Evolutionary conservation across 2,113 vertebrate genomes (phyloP).

Genomic region (Candoia aspera): DNA sequence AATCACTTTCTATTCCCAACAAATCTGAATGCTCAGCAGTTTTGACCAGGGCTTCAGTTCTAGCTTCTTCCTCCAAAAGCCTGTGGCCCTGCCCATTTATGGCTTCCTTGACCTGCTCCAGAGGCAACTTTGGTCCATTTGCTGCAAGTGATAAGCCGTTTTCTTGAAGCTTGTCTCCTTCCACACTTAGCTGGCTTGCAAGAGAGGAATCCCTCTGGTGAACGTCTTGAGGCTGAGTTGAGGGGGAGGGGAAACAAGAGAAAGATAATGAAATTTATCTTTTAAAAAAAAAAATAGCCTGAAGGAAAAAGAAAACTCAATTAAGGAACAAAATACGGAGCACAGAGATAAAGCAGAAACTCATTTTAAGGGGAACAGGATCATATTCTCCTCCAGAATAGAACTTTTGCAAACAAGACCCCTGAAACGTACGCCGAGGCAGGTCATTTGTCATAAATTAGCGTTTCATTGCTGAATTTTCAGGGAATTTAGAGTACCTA

Average conservation of each 20-base stretch:
- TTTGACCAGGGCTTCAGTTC: conserved; percentile 67
- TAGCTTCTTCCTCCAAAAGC: conserved; percentile 48
- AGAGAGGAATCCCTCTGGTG: conserved; percentile 77
- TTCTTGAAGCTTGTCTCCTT: conserved; percentile 69
- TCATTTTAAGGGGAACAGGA: background rate
- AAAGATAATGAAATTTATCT: background rate
- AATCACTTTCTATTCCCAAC: conserved; percentile 72
- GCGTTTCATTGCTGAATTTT: background rate
- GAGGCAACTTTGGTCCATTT: conserved; percentile 49
- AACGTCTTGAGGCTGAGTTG: conserved; percentile 72
- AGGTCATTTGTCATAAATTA: background rate
- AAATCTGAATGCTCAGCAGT: conserved; percentile 62
- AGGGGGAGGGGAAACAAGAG: background rate
- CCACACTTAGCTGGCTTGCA: conserved; percentile 79
- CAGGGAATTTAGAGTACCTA: background rate
- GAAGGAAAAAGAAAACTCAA: background rate
- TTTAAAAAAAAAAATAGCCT: background rate
- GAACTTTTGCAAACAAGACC: background rate
- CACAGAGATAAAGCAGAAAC: background rate
- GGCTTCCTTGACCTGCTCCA: conserved; percentile 27
- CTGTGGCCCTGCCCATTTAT: conserved; percentile 46
- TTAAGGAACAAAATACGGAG: background rate
- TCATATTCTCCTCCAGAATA: background rate
- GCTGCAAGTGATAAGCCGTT: conserved; percentile 10
- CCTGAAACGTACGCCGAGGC: background rate